Conservation (phyloP, 2,888 invertebrate species). For the Limnephilus marmoratus region DNA sequence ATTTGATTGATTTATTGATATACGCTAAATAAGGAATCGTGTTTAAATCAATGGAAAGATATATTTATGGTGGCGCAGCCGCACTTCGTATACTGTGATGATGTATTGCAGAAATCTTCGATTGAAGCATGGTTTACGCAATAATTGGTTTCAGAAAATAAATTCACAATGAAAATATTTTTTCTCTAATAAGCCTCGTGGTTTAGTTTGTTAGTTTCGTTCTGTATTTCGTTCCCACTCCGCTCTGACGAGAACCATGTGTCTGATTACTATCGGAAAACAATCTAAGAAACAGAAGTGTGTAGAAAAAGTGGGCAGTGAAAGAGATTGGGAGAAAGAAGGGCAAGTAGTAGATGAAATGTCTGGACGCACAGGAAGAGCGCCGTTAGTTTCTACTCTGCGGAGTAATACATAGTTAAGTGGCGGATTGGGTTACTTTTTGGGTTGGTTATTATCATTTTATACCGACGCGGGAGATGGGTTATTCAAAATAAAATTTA, state of each 20-base stretch:
- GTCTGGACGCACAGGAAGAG: slow-evolving; percentile 29
- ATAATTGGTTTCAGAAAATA: background rate
- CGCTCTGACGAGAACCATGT: slow-evolving; percentile 43
- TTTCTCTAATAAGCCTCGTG: background rate
- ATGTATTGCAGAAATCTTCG: too few species aligned
- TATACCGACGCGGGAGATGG: background rate
- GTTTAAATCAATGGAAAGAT: too few species aligned
- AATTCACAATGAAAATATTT: too few species aligned
- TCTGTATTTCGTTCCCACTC: background rate
- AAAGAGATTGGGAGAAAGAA: background rate
- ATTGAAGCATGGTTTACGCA: too few species aligned
- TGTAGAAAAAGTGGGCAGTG: slow-evolving; percentile 24
- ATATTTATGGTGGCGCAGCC: too few species aligned
- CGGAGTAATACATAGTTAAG: background rate
- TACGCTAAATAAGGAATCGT: too few species aligned
- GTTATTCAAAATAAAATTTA: background rate
- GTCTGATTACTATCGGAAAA: slow-evolving; percentile 44
- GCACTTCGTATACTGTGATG: too few species aligned
- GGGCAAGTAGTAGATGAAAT: background rate
- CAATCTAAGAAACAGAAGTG: slow-evolving; percentile 26
- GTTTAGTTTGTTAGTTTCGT: background rate
- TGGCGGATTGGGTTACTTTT: background rate
- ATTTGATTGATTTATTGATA: too few species aligned
- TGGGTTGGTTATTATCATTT: background rate
- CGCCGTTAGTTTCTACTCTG: background rate